Conservation (phyloP, 1,140 invertebrate species). For the Nasonia giraulti region DNA sequence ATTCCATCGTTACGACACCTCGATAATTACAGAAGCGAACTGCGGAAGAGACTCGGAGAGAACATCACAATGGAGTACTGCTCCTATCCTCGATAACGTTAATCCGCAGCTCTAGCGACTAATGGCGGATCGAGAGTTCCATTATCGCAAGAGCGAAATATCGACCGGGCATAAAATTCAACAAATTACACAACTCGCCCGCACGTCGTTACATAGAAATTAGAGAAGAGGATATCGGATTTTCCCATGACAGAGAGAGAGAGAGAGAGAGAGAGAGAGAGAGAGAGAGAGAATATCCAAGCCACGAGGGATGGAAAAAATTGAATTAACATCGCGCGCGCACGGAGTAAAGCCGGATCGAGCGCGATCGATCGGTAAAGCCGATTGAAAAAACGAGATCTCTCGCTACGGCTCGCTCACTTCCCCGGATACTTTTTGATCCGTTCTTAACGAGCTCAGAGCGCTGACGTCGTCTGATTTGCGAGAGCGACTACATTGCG, state of each 20-base stretch:
- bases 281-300: not conserved
- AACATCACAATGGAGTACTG: not conserved
- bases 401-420: too few relatives aligned
- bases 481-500: not conserved
- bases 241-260: not conserved
- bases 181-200: not conserved
- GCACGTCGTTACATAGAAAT: not conserved
- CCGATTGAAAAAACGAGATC: slow-evolving; percentile 12
- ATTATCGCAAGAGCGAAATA: not conserved
- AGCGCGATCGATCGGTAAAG: not conserved
- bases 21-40: too few relatives aligned
- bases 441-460: slow-evolving; percentile 21
- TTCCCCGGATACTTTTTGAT: slow-evolving; percentile 1
- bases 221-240: not conserved
- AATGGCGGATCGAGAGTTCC: not conserved
- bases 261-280: not conserved
- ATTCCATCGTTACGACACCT: too few relatives aligned
- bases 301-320: not conserved
- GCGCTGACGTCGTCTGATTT: not conserved
- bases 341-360: not conserved
- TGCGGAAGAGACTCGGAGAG: not conserved
- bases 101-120: not conserved
- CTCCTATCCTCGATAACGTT: not conserved
- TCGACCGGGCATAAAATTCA: not conserved
- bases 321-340: not conserved